These are phyloP conservation scores for Poeciliopsis retropinna DNA, from an alignment of 2,113 vertebrate genomes.

Conservation along the genomic window DNA sequence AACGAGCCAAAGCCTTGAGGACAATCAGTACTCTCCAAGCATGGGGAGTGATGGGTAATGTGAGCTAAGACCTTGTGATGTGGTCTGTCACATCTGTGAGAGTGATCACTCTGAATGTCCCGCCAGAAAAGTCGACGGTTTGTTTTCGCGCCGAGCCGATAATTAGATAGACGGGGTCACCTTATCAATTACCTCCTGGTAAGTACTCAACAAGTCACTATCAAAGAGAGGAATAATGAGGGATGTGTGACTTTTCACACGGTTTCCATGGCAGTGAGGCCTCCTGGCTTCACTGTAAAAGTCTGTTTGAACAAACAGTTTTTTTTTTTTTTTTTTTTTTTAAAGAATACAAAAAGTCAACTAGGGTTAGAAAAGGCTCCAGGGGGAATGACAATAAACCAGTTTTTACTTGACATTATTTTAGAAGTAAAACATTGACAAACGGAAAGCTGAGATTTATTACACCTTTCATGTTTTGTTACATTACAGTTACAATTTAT, in stretches of 20 bases:
- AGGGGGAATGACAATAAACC: neutral
- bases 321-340: neutral
- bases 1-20: constrained; percentile 34
- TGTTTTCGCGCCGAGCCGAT: constrained; percentile 42
- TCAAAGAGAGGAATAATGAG: constrained; percentile 17
- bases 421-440: too few relatives aligned
- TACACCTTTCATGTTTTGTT: too few relatives aligned
- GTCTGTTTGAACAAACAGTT: neutral
- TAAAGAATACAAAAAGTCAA: neutral
- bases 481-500: too few relatives aligned
- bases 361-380: neutral
- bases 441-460: too few relatives aligned
- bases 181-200: constrained; percentile 30
- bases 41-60: constrained; percentile 40
- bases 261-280: neutral
- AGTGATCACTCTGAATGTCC: constrained; percentile 34
- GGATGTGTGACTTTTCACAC: constrained; percentile 22
- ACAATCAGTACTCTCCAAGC: constrained; percentile 29
- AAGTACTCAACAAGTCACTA: constrained; percentile 21
- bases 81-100: constrained; percentile 57
- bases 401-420: neutral
- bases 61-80: constrained; percentile 58
- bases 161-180: constrained; percentile 45
- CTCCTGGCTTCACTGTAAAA: neutral
- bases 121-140: constrained; percentile 12